Conservation (phyloP, 2,797 vertebrate genomes). For the Peromyscus aztecus region DNA sequence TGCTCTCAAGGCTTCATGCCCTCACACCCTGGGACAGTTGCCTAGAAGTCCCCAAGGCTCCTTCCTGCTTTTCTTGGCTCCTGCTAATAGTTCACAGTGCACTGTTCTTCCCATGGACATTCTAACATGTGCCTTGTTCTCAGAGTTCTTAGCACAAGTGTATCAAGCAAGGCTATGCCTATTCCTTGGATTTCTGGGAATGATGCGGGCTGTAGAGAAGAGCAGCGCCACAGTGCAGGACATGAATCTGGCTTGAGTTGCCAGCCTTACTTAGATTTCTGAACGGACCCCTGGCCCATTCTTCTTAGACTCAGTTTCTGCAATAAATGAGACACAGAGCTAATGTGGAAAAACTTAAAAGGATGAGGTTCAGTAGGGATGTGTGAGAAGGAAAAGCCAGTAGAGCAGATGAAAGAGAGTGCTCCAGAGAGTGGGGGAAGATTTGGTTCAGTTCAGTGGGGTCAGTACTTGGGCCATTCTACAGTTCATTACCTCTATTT, state of each 20-base stretch:
- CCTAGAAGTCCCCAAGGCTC: neutral
- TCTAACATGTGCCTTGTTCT: neutral
- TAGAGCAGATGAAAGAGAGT: neutral
- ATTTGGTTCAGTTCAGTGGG: neutral
- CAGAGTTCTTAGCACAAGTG: neutral
- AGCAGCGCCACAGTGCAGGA: too few species aligned
- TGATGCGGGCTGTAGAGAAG: neutral
- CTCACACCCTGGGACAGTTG: neutral
- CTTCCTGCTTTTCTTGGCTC: neutral
- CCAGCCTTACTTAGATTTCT: neutral
- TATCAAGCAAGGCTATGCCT: neutral
- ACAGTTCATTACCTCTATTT: neutral
- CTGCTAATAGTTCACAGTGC: neutral
- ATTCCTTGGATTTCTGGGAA: neutral
- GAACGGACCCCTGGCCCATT: too few species aligned
- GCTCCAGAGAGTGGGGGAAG: neutral
- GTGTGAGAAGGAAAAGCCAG: neutral
- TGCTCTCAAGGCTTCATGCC: constrained; percentile 26
- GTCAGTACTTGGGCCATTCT: neutral
- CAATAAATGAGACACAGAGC: neutral
- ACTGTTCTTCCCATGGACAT: neutral
- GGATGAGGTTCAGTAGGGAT: neutral
- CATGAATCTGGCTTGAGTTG: neutral
- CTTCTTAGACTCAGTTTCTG: neutral
- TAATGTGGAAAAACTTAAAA: neutral